Evolutionary conservation across 2,888 invertebrate genomes (phyloP).

Genomic region (Perithous albicinctus): DNA sequence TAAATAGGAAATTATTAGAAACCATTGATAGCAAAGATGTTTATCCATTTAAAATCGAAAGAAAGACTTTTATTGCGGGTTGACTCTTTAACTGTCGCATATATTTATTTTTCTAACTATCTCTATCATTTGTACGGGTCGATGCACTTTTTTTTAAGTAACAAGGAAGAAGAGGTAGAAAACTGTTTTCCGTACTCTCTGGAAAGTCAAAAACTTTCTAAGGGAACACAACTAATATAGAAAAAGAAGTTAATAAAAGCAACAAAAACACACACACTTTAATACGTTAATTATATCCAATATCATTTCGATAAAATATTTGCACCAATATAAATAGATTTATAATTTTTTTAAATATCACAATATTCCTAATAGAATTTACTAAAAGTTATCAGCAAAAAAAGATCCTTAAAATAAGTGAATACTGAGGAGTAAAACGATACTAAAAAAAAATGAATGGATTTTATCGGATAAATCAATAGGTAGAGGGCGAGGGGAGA

Average conservation of each 20-base stretch:
- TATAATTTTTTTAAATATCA: neutral
- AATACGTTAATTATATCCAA: too few species aligned
- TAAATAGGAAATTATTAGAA: neutral
- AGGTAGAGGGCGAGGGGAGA: neutral
- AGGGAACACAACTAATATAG: neutral
- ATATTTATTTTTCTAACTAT: neutral
- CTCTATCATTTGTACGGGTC: neutral
- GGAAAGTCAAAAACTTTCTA: neutral
- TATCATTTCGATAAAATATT: too few species aligned
- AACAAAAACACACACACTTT: too few species aligned
- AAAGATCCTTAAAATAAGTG: neutral
- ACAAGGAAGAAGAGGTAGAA: neutral
- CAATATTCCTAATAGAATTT: neutral
- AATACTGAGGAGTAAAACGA: neutral
- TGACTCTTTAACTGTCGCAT: neutral
- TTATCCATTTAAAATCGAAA: too few species aligned
- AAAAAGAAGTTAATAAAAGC: too few species aligned
- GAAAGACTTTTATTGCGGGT: too few species aligned
- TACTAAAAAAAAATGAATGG: neutral
- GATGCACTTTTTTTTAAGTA: neutral
- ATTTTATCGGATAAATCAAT: constrained; percentile 31
- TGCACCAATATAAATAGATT: too few species aligned
- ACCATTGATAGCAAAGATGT: neutral
- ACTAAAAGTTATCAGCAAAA: neutral
- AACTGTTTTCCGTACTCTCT: too few species aligned